These are phyloP conservation scores for Dinomys branickii DNA, from an alignment of 2,113 vertebrate genomes.

Conservation along the genomic window DNA sequence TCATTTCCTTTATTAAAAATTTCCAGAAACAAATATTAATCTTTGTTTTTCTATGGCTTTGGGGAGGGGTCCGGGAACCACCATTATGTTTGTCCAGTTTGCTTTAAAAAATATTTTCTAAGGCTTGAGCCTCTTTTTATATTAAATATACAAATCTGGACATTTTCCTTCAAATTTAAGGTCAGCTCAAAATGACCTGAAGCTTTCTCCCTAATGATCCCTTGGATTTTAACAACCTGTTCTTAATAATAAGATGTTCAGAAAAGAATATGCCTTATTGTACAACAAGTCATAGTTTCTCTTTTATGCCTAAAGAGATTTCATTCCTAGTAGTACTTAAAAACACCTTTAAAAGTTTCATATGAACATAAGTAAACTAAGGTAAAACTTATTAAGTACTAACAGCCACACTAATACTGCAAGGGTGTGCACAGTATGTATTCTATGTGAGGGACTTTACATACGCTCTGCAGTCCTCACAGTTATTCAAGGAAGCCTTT, in stretches of 20 bases:
- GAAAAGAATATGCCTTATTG: background rate
- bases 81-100: background rate
- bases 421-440: rapidly evolving
- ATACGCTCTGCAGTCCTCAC: background rate
- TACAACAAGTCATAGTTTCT: background rate
- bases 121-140: background rate
- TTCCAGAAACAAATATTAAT: slow-evolving; percentile 1
- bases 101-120: background rate
- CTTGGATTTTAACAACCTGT: background rate
- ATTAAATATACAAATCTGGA: slow-evolving; percentile 54
- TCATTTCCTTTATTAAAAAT: slow-evolving; percentile 56
- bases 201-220: background rate
- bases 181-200: background rate
- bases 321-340: background rate
- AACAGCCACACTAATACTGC: too few relatives aligned
- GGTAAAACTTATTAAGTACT: background rate
- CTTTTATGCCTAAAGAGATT: background rate
- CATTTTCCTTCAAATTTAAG: slow-evolving; percentile 56
- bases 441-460: background rate
- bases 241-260: background rate
- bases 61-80: background rate
- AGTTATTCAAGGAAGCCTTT: background rate
- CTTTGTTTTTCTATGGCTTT: slow-evolving; percentile 3
- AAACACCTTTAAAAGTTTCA: background rate
- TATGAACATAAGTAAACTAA: background rate